Base-by-base conservation (phyloP, 2,113 vertebrate species). In the Australoheros scitulus region DNA sequence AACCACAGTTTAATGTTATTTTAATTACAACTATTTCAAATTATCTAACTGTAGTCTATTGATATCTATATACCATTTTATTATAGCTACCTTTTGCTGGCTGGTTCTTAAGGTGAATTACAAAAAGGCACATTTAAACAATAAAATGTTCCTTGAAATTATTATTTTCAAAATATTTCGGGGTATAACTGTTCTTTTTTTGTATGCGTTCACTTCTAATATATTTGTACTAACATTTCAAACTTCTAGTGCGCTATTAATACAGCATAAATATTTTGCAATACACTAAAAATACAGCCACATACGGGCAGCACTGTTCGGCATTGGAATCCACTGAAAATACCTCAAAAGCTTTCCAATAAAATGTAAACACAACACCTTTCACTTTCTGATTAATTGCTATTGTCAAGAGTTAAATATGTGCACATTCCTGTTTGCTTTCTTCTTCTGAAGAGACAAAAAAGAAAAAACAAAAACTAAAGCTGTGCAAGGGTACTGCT, bases 401-500 rank as follows among this genome's bases (percentile, higher is more conserved):
- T 24, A 41, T 38, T 88, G 82, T 88, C 57, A 80, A 85, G 77
- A 79, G 84, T 79, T 72, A 85, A 87, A 83, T 59, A 61, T 77
- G 61, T 74, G 85, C 70, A 77, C 68, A 38, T 22, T 68, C 47
- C 43, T 29, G 10, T 50, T 68, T 7, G 77, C 47, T 1, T 50
- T 50, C 55, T 15, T 60, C 56, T 85, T 60, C 61, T 79, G 11
- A 80, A 74, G 55, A 64, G 76, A 80, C 79, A 61, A 64, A 68
- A 29, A 68, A 68, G 17, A 18, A 17, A 20, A n/a, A 56, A 57
- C 22, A 57, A 55, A 79, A 84, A 60, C 61, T 85, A 81, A 72
- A 83, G 52, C 63, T 76, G 34, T 61, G 61, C 9, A 3, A 52
- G 77, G 65, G 64, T 26, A 36, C 80, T 77, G 78, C 61, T 60